Conservation (phyloP, 2,113 vertebrate species). For the Mus musculus region GRCm39 chr2:117863501-117864000, state of each 20-base stretch:
- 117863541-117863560: not conserved
- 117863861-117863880: not conserved
- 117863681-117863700: conserved; percentile 6
- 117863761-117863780: not conserved
- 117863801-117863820: not conserved
- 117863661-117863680: not conserved
- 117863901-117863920: conserved; percentile 48
- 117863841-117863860: not conserved
- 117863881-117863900: not conserved
- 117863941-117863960: conserved; percentile 10
- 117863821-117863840: not conserved
- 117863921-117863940: conserved; percentile 53
- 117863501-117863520: not conserved
- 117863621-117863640: not conserved
- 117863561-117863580: not conserved
- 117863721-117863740: not conserved
- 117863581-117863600: not conserved
- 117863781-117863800: not conserved
- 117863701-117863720: conserved; percentile 22
- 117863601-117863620: not conserved
- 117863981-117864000: conserved; percentile 53
- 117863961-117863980: conserved; percentile 31
- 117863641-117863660: not conserved
- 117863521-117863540: not conserved
- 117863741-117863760: conserved; percentile 5